Conservation (phyloP, 2,888 invertebrate genomes). For the Alcis repandata region DNA sequence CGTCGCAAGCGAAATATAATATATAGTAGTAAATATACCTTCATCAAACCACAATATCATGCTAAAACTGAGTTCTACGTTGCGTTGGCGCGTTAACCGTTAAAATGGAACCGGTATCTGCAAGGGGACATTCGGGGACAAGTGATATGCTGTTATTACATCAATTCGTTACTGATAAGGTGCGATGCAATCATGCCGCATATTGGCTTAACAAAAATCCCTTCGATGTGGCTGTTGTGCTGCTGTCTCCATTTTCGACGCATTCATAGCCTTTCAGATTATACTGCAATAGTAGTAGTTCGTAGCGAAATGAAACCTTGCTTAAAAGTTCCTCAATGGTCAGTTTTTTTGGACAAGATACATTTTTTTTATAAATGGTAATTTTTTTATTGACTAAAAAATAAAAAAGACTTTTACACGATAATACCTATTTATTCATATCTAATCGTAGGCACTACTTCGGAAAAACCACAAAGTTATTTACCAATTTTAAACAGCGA, state of each 20-base stretch:
- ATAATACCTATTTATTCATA: neutral
- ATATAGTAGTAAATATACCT: no score
- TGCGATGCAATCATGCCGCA: constrained; percentile 71
- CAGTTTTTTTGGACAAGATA: no score
- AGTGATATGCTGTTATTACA: constrained; percentile 77
- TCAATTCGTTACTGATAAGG: constrained; percentile 80
- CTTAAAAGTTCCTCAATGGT: no score
- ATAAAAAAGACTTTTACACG: neutral
- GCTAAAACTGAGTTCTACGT: constrained; percentile 10
- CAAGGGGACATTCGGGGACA: constrained; percentile 63
- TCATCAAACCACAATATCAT: neutral
- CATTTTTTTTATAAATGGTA: no score
- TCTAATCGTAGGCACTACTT: neutral
- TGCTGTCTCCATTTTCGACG: constrained; percentile 1
- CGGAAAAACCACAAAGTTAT: constrained; percentile 5
- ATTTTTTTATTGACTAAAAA: no score
- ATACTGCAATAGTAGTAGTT: no score
- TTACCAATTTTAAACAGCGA: neutral
- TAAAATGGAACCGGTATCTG: constrained; percentile 55
- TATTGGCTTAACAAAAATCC: constrained; percentile 76
- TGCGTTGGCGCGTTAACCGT: constrained; percentile 43
- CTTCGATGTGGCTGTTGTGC: constrained; percentile 54
- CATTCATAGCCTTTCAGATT: neutral
- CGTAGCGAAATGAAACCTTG: no score
- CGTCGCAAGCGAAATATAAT: no score